Base-by-base conservation (phyloP, 2,888 invertebrate genomes). In the Phyllotreta striolata region DNA sequence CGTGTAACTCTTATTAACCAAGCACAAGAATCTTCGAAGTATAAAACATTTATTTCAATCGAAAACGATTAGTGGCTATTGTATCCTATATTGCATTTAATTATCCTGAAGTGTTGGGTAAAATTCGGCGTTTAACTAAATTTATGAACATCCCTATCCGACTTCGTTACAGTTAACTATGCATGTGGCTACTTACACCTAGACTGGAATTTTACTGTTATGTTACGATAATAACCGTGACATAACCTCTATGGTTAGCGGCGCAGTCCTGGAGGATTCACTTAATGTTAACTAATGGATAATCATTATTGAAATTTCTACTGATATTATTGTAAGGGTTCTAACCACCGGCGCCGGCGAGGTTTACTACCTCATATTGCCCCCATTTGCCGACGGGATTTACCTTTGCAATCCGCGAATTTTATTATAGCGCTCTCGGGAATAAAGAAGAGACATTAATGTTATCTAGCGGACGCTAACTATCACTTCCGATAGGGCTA, bases 301-400 rank as follows among this genome's bases (percentile, higher is more conserved):
- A 63, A 68, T 69, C 72, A 72, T 73, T 73, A 73, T 72, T 72
- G 71, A 73, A 72, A 70, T 71, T 71, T 68, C 70, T 67, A 43
- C 66, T 55, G 59, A 62, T 66, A 62, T 66, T 66, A 66, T 68
- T 68, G 66, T 55, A 49, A 61, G 56, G 55, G 60, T 37, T 60
- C 52, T 54, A 62, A 46, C 51, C 60, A 54, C 63, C 52, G 55
- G 63, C 63, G 55, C 64, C 59, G 55, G 52, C 56, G 64, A 64
- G 67, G 62, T 67, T 67, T 64, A 64, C 57, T 60, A 62, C 63
- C 61, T 67, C 66, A 67, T 71, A 66, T 66, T 65, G 63, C 69
- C 55, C 43, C 51, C 65, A 66, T 72, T 70, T 67, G 62, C 52
- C 24, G 55, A 55, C 59, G 58, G 62, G 72, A 69, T 72, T 72